Evolutionary conservation across 2,888 invertebrate species (phyloP), one percentile per base, ranked within the genome.

Genomic region (Phania funesta): DNA sequence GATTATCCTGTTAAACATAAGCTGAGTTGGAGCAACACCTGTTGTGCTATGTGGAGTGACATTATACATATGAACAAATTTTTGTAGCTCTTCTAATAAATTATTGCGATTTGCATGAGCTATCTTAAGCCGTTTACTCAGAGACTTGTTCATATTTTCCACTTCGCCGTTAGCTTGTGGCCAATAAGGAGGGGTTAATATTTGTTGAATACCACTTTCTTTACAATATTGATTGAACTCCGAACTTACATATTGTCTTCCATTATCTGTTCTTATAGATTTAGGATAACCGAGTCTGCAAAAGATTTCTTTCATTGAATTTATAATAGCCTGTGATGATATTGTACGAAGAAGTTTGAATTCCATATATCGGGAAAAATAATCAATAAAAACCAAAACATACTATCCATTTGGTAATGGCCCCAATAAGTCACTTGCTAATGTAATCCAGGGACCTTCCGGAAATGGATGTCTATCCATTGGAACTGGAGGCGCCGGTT

Each of bases 241-340:
- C 44, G 38, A 56, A 67, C 78, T 79, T 64, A 73, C 48, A 73
- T 68, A 80, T 76, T 84, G 79, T 32, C 80, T 73, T 46, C 76
- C 84, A 70, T 84, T 84, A 67, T 84, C 84, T 11, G 83, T 80
- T 24, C 68, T 74, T 62, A 82, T 48, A 44, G 38, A 62, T 56
- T 80, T 80, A 18, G 82, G 77, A 62, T 74, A 82, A 48, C 82
- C 80, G 32, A 84, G 76, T 80, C 84, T 82, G 50, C 78, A 84
- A 68, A 84, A 83, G 24, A 83, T 84, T 29, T 82, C 75, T 62
- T 79, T 52, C 83, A 80, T 70, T 26, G 82, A 74, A 38, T 68
- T 68, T 44, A 83, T 80, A 11, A 83, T 68, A 41, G 35, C 13
- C 64, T 77, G 35, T 71, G 76, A 35, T n/a, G 67, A 58, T 46